phyloP scores from a whole-genome alignment of 2,888 invertebrate species.

The Tuta absoluta region DNA sequence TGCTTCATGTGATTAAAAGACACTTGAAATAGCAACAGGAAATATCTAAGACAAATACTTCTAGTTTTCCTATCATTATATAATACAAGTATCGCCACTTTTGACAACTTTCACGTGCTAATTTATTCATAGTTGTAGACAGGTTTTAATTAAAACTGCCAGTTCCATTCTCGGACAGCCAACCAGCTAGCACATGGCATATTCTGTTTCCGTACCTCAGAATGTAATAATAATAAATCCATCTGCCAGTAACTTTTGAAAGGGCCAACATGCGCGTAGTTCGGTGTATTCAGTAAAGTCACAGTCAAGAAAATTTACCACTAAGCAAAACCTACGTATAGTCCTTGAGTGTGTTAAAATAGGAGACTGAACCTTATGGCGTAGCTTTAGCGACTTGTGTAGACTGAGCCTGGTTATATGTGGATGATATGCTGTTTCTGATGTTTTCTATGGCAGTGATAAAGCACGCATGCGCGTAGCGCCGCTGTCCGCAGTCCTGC shows the following conservation, averaged over 20 bases:
- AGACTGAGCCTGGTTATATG: too few relatives aligned
- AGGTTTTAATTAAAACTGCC: neutral
- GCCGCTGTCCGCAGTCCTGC: conserved; percentile 74
- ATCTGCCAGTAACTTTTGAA: conserved; percentile 61
- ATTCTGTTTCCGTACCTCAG: neutral
- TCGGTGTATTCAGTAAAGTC: conserved; percentile 70
- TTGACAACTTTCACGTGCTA: too few relatives aligned
- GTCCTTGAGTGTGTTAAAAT: too few relatives aligned
- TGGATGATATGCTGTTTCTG: too few relatives aligned
- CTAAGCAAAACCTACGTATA: too few relatives aligned
- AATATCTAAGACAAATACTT: too few relatives aligned
- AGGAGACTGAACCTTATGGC: too few relatives aligned
- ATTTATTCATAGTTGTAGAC: too few relatives aligned
- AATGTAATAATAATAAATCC: conserved; percentile 27
- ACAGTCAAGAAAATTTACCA: too few relatives aligned
- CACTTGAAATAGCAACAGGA: neutral
- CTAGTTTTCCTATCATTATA: too few relatives aligned
- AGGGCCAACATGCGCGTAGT: conserved; percentile 74
- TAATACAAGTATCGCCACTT: neutral
- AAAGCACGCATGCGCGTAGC: conserved; percentile 66
- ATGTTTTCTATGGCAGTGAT: conserved; percentile 46
- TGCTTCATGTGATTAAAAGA: neutral
- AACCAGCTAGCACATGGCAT: neutral
- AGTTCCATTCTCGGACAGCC: neutral
- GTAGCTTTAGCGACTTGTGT: too few relatives aligned